A percentile compares a stretch with the other conserved stretches of the same genome.
These are phyloP conservation scores for Ennomos quercinarius DNA, from an alignment of 2,888 invertebrate species.

Conservation along the genomic window DNA sequence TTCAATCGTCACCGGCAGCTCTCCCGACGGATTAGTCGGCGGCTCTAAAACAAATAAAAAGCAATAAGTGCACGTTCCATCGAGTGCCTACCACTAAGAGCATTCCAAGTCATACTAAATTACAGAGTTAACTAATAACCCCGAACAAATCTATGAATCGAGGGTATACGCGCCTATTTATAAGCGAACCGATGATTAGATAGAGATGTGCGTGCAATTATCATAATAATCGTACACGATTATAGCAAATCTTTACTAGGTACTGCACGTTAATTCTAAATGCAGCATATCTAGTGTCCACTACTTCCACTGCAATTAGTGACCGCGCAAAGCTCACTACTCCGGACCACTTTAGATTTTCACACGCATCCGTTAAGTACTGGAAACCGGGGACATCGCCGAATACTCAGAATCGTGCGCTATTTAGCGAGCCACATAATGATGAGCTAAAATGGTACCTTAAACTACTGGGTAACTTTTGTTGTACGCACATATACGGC, in stretches of 20 bases:
- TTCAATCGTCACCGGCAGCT: constrained; percentile 91
- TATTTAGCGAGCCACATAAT: constrained; percentile 47
- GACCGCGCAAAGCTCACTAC: constrained; percentile 59
- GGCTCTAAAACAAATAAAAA: constrained; percentile 79
- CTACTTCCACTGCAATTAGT: constrained; percentile 66
- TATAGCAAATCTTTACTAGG: constrained; percentile 56
- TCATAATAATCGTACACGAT: constrained; percentile 72
- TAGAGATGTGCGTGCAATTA: constrained; percentile 59
- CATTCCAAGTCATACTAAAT: constrained; percentile 43
- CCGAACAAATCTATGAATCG: constrained; percentile 59
- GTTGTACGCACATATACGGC: constrained; percentile 25
- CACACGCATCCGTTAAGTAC: constrained; percentile 67
- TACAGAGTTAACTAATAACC: constrained; percentile 52
- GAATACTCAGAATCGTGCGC: constrained; percentile 47
- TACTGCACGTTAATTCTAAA: constrained; percentile 54
- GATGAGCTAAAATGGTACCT: constrained; percentile 28
- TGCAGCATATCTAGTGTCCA: constrained; percentile 55
- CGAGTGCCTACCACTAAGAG: constrained; percentile 34
- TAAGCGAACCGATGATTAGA: constrained; percentile 60
- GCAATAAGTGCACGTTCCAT: constrained; percentile 35
- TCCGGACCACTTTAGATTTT: constrained; percentile 65
- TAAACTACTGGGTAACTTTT: constrained; percentile 32
- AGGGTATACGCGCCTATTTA: constrained; percentile 50
- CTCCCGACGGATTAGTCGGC: constrained; percentile 73
- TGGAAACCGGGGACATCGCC: constrained; percentile 32